These are phyloP conservation scores for Mastacembelus armatus DNA, from an alignment of 2,797 vertebrate genomes.

Conservation along the genomic window DNA sequence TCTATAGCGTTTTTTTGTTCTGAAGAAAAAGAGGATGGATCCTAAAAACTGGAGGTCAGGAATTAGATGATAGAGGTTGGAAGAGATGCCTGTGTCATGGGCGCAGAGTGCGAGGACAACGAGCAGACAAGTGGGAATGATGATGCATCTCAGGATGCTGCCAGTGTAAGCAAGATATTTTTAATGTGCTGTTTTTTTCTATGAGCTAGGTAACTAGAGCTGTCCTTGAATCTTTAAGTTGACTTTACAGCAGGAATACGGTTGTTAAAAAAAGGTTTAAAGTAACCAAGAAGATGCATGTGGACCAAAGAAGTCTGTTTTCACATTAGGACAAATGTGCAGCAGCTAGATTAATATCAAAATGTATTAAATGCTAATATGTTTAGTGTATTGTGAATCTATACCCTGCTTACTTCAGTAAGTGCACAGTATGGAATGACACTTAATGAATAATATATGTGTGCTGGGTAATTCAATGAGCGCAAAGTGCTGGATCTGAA, in stretches of 20 bases:
- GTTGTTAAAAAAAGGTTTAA: background rate
- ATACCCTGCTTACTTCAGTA: constrained; percentile 57
- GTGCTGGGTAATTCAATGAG: constrained; percentile 76
- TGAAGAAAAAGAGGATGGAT: constrained; percentile 29
- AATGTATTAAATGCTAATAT: background rate
- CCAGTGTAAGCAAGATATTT: constrained; percentile 77
- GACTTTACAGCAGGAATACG: background rate
- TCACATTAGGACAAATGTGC: too few species aligned
- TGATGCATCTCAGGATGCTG: constrained; percentile 62
- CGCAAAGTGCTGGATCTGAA: constrained; percentile 48
- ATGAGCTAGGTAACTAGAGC: background rate
- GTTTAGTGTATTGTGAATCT: constrained; percentile 23
- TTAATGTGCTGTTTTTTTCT: background rate
- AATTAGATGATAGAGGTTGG: constrained; percentile 46
- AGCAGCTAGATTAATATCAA: too few species aligned
- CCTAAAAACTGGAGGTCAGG: constrained; percentile 1
- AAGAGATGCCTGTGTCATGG: constrained; percentile 77
- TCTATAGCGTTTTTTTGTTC: constrained; percentile 7
- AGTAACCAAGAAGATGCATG: background rate
- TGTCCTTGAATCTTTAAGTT: background rate
- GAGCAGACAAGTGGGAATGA: constrained; percentile 53
- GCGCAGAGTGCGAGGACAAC: constrained; percentile 70
- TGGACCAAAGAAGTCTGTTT: too few species aligned
- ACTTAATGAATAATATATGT: constrained; percentile 83
- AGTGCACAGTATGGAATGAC: constrained; percentile 79